phyloP scores from a whole-genome alignment of 2,797 vertebrate genomes.

The Erithacus rubecula region DNA sequence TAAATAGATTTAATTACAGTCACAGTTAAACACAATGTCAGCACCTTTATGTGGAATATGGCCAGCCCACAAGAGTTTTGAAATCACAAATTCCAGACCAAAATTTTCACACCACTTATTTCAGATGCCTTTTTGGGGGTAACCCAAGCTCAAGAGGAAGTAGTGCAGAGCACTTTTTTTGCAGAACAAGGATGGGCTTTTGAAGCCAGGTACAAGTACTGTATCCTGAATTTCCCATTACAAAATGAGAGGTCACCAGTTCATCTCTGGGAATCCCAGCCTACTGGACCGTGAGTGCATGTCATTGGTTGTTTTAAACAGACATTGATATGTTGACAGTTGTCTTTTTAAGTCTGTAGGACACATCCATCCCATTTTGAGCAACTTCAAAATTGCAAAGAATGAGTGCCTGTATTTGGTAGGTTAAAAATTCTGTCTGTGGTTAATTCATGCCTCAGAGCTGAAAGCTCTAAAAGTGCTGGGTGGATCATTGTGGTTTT shows the following conservation, averaged over 20 bases:
- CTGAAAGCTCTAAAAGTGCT: conserved; percentile 54
- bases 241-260: neutral
- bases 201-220: neutral
- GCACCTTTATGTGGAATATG: conserved; percentile 13
- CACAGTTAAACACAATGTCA: neutral
- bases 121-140: neutral
- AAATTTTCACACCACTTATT: neutral
- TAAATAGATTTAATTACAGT: conserved; percentile 40
- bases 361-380: neutral
- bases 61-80: conserved; percentile 33
- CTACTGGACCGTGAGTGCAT: neutral
- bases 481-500: conserved; percentile 60
- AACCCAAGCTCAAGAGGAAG: neutral
- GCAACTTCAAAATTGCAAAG: conserved; percentile 23
- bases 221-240: neutral
- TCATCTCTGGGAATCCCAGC: neutral
- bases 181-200: neutral
- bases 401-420: conserved; percentile 29
- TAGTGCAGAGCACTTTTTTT: neutral
- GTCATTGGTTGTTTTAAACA: neutral
- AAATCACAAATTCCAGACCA: conserved; percentile 6
- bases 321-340: neutral
- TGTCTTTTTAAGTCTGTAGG: neutral
- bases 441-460: conserved; percentile 59
- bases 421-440: conserved; percentile 33